Conservation (phyloP, 2,113 vertebrate species). For the Rhizomys pruinosus region DNA sequence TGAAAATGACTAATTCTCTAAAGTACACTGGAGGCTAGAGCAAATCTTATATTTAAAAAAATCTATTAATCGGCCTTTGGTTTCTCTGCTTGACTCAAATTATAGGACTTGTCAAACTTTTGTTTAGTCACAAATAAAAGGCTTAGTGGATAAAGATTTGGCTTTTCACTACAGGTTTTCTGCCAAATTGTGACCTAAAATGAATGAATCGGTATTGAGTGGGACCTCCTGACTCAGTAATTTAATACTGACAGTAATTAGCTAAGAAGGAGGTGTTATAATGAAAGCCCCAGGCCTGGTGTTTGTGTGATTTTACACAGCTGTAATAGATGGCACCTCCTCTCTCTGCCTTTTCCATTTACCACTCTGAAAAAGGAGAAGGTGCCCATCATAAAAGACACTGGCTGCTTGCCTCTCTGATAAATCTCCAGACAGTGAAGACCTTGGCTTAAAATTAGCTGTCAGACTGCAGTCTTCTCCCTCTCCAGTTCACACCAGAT, state of each 20-base stretch:
- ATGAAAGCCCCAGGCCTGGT: slow-evolving; percentile 54
- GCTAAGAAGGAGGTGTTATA: slow-evolving; percentile 51
- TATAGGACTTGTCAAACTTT: slow-evolving; percentile 71
- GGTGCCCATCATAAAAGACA: slow-evolving; percentile 72
- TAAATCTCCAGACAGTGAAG: slow-evolving; percentile 74
- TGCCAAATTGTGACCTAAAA: slow-evolving; percentile 67
- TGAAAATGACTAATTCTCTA: slow-evolving; percentile 58
- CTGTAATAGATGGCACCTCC: slow-evolving; percentile 38
- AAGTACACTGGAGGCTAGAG: slow-evolving; percentile 59
- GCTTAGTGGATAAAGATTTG: slow-evolving; percentile 57
- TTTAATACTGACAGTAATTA: slow-evolving; percentile 76
- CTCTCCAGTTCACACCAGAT: slow-evolving; percentile 47
- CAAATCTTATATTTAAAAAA: slow-evolving; percentile 58
- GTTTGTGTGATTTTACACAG: slow-evolving; percentile 66
- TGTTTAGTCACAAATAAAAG: slow-evolving; percentile 79
- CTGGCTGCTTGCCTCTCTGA: slow-evolving; percentile 71
- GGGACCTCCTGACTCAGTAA: slow-evolving; percentile 48
- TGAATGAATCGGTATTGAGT: slow-evolving; percentile 65
- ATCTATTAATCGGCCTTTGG: slow-evolving; percentile 69
- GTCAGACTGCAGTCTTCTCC: slow-evolving; percentile 51
- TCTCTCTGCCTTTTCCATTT: slow-evolving; percentile 71
- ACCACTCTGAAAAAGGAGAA: not conserved
- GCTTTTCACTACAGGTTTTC: slow-evolving; percentile 72
- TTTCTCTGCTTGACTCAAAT: slow-evolving; percentile 77
- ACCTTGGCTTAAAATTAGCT: slow-evolving; percentile 77